Conservation (phyloP, 2,888 invertebrate species). For the Monochamus alternatus region DNA sequence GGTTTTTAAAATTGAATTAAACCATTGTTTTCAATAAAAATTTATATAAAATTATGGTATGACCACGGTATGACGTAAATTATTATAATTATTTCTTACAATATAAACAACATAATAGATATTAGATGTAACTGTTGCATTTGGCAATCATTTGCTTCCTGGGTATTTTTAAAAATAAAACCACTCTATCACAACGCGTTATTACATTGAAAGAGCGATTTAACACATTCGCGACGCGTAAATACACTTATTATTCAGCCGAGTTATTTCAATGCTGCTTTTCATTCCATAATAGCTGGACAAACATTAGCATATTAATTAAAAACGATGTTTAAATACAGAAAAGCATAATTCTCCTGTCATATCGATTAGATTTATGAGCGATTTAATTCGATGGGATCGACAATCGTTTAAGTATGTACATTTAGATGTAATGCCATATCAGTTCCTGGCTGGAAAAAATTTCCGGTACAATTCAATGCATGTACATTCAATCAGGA, state of each 20-base stretch:
- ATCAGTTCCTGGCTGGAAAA: not conserved
- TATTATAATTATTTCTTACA: no score
- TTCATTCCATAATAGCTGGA: constrained; percentile 8
- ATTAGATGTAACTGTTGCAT: no score
- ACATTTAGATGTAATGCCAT: not conserved
- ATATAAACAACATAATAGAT: no score
- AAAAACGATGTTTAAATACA: constrained; percentile 20
- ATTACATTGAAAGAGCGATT: constrained; percentile 1
- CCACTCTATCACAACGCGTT: no score
- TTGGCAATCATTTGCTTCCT: no score
- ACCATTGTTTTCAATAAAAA: no score
- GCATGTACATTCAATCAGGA: no score
- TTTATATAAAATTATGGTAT: no score
- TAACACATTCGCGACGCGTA: constrained; percentile 5
- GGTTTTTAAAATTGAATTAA: no score
- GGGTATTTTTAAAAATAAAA: no score
- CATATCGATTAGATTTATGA: constrained; percentile 12
- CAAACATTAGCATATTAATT: constrained; percentile 33
- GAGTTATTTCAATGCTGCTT: not conserved
- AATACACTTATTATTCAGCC: not conserved
- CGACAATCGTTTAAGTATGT: not conserved
- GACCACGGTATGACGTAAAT: no score
- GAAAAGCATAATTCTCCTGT: constrained; percentile 26
- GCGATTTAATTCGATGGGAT: constrained; percentile 9
- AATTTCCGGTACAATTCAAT: not conserved